Base-by-base conservation (phyloP, 2,113 vertebrate species). In the Eulacestoma nigropectus region DNA sequence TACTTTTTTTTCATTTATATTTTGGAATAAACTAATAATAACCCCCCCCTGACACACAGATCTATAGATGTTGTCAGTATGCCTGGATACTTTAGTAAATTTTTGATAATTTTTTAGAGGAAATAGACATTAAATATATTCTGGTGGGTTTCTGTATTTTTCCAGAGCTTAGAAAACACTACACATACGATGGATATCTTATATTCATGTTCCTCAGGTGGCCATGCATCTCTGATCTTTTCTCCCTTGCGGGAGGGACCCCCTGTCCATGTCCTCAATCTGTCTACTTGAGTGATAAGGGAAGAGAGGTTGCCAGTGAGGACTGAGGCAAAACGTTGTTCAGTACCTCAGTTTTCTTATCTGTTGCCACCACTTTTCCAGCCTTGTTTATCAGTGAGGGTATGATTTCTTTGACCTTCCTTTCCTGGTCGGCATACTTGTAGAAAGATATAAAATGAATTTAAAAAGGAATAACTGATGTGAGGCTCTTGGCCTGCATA, bases 71-170 rank as follows among this genome's bases (percentile, higher is more conserved):
- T 37, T 95, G 79, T 91, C 80, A 91, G 55, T 81, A 49, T 82
- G 84, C 23, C 89, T 88, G 63, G 65, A 56, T 87, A 76, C 41
- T 95, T 95, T 65, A 95, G 46, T 53, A 93, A 53, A 27, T 53
- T 73, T 83, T 44, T 30, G 72, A 50, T 87, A 52, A 5, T 52
- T 30, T 52, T 53, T 46, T 95, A 82, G 42, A 87, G 35, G 81
- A 92, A 96, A 56, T 19, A 92, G 68, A 85, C 32, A 56, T 93
- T 92, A 97, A 97, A 97, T 84, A 95, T 90, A 94, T 89, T 93
- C 44, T 95, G 33, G 25, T 94, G 56, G 60, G 89, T 92, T 96
- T 89, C 76, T 35, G 29, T 92, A 76, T 93, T 32, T 39, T 89
- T 89, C 50, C 72, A 84, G 87, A 96, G 56, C 33, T 68, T 44